phyloP scores from a whole-genome alignment of 2,888 invertebrate species.

The Liposcelis brunnea region DNA sequence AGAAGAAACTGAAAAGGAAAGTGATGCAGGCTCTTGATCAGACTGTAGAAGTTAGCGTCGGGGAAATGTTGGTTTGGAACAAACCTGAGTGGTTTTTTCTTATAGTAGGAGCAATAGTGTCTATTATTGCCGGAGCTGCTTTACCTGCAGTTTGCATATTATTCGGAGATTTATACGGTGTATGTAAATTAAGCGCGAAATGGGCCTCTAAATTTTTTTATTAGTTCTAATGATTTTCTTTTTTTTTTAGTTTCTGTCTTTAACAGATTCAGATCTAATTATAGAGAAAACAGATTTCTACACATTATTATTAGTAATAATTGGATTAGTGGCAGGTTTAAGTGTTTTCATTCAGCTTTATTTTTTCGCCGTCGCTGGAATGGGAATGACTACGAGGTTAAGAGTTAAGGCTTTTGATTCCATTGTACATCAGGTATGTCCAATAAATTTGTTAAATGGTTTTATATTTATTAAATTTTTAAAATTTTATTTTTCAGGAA shows the following conservation, averaged over 20 bases:
- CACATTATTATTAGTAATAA: not conserved
- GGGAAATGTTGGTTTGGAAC: no score
- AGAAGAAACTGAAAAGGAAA: no score
- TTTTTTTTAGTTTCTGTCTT: not conserved
- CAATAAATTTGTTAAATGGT: no score
- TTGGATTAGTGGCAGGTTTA: not conserved
- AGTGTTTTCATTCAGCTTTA: not conserved
- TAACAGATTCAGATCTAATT: not conserved
- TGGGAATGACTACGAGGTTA: not conserved
- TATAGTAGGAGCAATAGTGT: no score
- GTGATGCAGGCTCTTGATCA: no score
- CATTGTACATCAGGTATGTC: not conserved
- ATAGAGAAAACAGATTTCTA: not conserved
- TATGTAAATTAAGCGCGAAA: no score
- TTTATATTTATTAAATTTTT: not conserved
- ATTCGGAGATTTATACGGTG: no score
- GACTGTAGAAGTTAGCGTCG: no score
- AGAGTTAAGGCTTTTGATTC: not conserved
- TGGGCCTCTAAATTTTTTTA: no score
- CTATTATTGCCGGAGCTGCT: no score
- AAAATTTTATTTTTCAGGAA: conserved; percentile 1
- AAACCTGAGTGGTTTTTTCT: no score
- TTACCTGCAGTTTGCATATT: no score
- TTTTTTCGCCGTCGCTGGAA: not conserved
- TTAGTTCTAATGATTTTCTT: not conserved